These are phyloP conservation scores for rat (Rattus norvegicus) DNA, from an alignment of 2,113 vertebrate species.

Conservation along the genomic window GRCr8 NC_086023.1:111140501-111141000, in stretches of 20 bases:
- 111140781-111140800: slow-evolving; percentile 63
- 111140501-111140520: slow-evolving; percentile 88
- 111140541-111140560: slow-evolving; percentile 90
- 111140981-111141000: slow-evolving; percentile 52
- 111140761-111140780: slow-evolving; percentile 68
- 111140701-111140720: slow-evolving; percentile 36
- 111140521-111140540: slow-evolving; percentile 92
- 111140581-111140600: slow-evolving; percentile 78
- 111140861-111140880: slow-evolving; percentile 69
- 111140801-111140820: slow-evolving; percentile 59
- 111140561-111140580: slow-evolving; percentile 88
- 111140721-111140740: slow-evolving; percentile 58
- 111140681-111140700: slow-evolving; percentile 68
- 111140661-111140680: slow-evolving; percentile 70
- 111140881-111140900: slow-evolving; percentile 58
- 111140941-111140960: slow-evolving; percentile 52
- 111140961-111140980: slow-evolving; percentile 58
- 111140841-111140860: slow-evolving; percentile 53
- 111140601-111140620: slow-evolving; percentile 79
- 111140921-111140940: slow-evolving; percentile 73
- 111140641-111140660: slow-evolving; percentile 71
- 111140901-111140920: slow-evolving; percentile 67
- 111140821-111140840: slow-evolving; percentile 66
- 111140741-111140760: slow-evolving; percentile 56
- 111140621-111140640: slow-evolving; percentile 80